Conservation (phyloP, 2,797 vertebrate genomes). For the Silurus aristotelis region DNA sequence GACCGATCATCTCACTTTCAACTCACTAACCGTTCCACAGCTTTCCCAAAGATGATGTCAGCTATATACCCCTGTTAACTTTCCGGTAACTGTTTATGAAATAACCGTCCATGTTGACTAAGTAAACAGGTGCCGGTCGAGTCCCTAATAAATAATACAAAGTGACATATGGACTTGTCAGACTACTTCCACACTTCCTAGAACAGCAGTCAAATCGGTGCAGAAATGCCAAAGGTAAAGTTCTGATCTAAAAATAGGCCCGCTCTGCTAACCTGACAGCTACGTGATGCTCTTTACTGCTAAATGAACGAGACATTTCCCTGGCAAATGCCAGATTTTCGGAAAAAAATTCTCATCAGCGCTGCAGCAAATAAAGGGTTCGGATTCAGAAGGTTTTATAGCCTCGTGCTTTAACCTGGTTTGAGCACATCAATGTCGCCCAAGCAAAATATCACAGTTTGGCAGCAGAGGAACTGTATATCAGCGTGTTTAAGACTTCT, state of each 20-base stretch:
- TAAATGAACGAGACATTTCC: conserved; percentile 52
- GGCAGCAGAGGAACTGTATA: background rate
- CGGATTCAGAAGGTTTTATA: background rate
- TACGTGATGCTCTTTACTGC: conserved; percentile 40
- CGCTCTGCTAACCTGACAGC: conserved; percentile 18
- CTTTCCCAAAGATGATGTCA: background rate
- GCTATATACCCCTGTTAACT: background rate
- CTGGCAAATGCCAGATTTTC: conserved; percentile 56
- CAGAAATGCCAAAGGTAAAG: conserved; percentile 49
- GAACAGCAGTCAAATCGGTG: conserved; percentile 27
- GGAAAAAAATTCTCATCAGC: conserved; percentile 15
- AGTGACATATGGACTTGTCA: background rate
- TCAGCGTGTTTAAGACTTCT: background rate
- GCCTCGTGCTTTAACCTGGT: conserved; percentile 7
- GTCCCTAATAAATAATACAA: background rate
- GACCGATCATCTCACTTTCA: background rate
- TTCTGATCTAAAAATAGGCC: conserved; percentile 42
- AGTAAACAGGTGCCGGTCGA: background rate
- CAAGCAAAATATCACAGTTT: conserved; percentile 13
- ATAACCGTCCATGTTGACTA: background rate
- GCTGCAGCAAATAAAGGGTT: conserved; percentile 6
- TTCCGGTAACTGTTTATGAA: background rate
- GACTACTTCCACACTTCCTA: background rate
- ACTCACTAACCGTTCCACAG: no score
- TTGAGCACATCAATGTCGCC: conserved; percentile 6